Evolutionary conservation across 2,888 invertebrate species (phyloP), one percentile per base, ranked within the genome.

Genomic region (Argyresthia albistria): DNA sequence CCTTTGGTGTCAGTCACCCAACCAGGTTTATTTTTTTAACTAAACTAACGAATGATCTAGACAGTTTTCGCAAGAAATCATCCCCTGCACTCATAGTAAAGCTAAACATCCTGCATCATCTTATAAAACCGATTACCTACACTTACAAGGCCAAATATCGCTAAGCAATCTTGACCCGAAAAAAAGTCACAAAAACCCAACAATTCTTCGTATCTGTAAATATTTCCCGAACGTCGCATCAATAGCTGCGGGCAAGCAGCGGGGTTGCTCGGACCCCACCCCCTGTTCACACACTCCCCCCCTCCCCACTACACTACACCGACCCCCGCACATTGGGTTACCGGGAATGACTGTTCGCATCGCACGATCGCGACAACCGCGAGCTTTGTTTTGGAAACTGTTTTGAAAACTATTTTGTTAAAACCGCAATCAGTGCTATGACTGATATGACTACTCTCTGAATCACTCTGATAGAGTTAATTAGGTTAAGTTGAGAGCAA

Each of bases 291-390:
- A 77, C 73, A 72, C 62, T 69, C 72, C 36, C 73, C 70, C 64
- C 67, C 61, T 58, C 25, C 6, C 25, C 2, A 2, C 25, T 4
- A 2, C 25, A 72, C 36, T 72, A 70, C 64, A 66, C 61, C 58
- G 59, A 59, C 60, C 61, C 62, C 62, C 64, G 59, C 58, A 58
- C 59, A 50, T 83, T 86, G 70, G 82, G 84, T 84, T 86, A 86
- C 80, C 73, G 77, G 81, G 74, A 69, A 39, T 47, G 43, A 43
- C 6, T 43, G 16, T 47, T 43, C 35, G 12, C 35, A 25, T 35
- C 25, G 25, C 25, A 25, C 25, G 25, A 25, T 6, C 25, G 25
- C 25, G 25, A 25, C 25, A 6, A 25, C 25, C 25, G 25, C 25
- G 25, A 6, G 6, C 25, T 2, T 25, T 25, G 6, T 25, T 25